Base-by-base conservation (phyloP, 2,888 invertebrate genomes). In the Drosophila macrospina region DNA sequence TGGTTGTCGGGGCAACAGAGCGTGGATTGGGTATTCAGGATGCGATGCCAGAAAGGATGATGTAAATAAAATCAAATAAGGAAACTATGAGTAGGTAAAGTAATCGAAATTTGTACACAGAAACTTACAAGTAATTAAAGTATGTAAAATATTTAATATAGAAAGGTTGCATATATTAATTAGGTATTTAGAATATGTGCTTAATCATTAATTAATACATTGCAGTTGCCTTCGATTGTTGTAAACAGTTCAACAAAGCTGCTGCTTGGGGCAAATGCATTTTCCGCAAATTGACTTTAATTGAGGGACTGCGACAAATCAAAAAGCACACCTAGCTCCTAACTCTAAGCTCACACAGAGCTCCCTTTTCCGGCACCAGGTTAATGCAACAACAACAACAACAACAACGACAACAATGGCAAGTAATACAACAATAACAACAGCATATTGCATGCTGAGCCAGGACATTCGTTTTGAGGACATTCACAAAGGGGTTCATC, bases 401-500 rank as follows among this genome's bases (percentile, higher is more conserved):
- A 13, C 39, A 51, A 34, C 39, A 36, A 20, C 51, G 52, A 20
- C 30, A 1, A 59, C 42, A 50, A 48, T 34, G 26, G 41, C 26
- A 56, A 64, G 42, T 36, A 37, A 28, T n/a, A 50, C 52, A 60
- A 68, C 61, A 77, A 63, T 69, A 57, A 57, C 52, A 64, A 64
- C 13, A 73, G 41, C 52, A 52, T 30, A 64, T 36, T 75, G 71
- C 74, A 66, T 50, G 72, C 74, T 77, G 77, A 52, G 63, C 52
- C 24, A 47, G 28, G 48, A n/a, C n/a, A n/a, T 54, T 47, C 39
- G 51, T 16, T 52, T 10, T 6, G 44, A 65, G 60, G 57, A 61
- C 32, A 56, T 57, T 51, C 63, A 57, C 56, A 60, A 72, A 67
- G 52, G 78, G 74, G 47, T 74, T 69, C 76, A 63, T 61, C 76